Conservation (phyloP, 1,140 invertebrate genomes). For the Drosophila gunungcola region DNA sequence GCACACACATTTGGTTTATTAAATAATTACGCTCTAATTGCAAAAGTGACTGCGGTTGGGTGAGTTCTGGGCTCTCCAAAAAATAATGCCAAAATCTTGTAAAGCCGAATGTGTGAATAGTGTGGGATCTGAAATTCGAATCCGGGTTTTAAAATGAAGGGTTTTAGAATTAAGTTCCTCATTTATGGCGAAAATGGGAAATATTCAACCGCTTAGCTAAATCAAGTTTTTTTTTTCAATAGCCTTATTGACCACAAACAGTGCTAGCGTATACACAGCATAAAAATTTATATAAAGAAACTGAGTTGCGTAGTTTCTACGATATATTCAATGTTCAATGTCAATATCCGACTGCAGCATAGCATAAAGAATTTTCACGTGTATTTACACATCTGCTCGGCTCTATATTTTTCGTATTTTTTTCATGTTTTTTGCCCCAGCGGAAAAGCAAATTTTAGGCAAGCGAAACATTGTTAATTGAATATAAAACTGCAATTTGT, state of each 20-base stretch:
- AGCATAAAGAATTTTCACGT: conserved; percentile 30
- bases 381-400: conserved; percentile 34
- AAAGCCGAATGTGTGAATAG: conserved; percentile 49
- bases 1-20: conserved; percentile 67
- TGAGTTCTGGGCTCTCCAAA: conserved; percentile 48
- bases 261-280: conserved; percentile 1
- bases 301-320: background rate
- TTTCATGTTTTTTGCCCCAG: conserved; percentile 22
- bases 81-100: conserved; percentile 55
- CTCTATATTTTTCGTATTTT: conserved; percentile 24
- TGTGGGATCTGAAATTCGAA: conserved; percentile 12
- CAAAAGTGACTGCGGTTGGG: conserved; percentile 68
- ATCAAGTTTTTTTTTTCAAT: conserved; percentile 8
- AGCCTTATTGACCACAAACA: conserved; percentile 20
- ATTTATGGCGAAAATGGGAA: conserved; percentile 51
- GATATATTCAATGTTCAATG: conserved; percentile 16
- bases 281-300: conserved; percentile 27
- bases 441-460: conserved; percentile 26
- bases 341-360: conserved; percentile 17
- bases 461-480: conserved; percentile 28
- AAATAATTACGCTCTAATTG: conserved; percentile 83
- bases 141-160: conserved; percentile 20
- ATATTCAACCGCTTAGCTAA: conserved; percentile 9
- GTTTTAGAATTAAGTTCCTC: conserved; percentile 24
- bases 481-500: conserved; percentile 42